Evolutionary conservation across 2,113 vertebrate species (phyloP).

Genomic region (Heptranchias perlo): DNA sequence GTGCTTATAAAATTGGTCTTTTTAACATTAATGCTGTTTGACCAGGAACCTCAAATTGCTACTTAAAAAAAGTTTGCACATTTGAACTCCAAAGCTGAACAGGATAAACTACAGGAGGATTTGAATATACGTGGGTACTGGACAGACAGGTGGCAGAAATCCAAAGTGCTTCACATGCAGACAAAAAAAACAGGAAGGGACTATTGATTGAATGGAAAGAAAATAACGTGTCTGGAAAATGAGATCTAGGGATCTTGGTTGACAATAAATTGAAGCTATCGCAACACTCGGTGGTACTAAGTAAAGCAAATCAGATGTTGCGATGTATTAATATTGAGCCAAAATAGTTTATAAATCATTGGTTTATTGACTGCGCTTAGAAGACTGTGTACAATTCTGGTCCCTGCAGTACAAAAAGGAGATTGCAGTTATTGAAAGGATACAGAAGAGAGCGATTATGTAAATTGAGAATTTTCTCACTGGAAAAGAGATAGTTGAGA

Average conservation of each 20-base stretch:
- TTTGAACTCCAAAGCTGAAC: background rate
- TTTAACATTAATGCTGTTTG: background rate
- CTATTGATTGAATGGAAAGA: background rate
- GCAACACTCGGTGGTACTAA: background rate
- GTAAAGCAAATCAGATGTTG: background rate
- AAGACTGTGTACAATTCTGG: background rate
- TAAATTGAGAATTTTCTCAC: too few relatives aligned
- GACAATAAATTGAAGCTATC: background rate
- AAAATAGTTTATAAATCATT: background rate
- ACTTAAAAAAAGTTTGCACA: background rate
- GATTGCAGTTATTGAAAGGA: too few relatives aligned
- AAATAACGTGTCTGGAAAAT: background rate
- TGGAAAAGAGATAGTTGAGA: too few relatives aligned
- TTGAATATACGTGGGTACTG: background rate
- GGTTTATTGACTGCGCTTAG: background rate
- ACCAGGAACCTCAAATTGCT: background rate
- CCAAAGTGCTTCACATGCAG: background rate
- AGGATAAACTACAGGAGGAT: background rate
- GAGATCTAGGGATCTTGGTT: background rate
- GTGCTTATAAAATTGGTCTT: background rate
- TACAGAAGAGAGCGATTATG: too few relatives aligned
- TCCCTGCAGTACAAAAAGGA: background rate
- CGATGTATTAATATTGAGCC: background rate
- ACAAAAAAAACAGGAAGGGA: background rate
- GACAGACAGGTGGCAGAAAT: background rate